phyloP scores from a whole-genome alignment of 2,888 invertebrate genomes.

The Danaus chrysippus region DNA sequence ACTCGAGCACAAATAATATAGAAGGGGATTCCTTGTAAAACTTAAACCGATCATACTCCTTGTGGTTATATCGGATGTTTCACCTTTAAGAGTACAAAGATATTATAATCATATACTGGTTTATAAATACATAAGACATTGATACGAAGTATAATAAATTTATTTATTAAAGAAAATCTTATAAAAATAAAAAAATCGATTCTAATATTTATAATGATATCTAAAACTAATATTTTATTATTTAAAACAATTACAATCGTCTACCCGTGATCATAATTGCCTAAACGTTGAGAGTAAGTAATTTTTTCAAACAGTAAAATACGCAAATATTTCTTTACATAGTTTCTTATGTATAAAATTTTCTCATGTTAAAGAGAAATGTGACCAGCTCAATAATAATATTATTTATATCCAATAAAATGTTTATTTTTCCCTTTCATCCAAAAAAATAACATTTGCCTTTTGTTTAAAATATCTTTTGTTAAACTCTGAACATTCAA shows the following conservation, averaged over 20 bases:
- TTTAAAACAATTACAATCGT: too few relatives aligned
- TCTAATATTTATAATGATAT: too few relatives aligned
- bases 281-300: too few relatives aligned
- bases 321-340: too few relatives aligned
- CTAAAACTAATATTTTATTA: too few relatives aligned
- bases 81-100: background rate
- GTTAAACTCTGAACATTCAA: background rate
- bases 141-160: background rate
- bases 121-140: background rate
- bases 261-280: too few relatives aligned
- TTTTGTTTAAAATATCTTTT: background rate
- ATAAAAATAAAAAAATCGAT: too few relatives aligned
- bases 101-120: background rate
- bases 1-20: slow-evolving; percentile 12
- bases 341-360: too few relatives aligned
- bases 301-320: too few relatives aligned
- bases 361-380: too few relatives aligned
- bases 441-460: background rate
- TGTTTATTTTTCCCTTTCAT: background rate
- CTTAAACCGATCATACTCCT: slow-evolving; percentile 1
- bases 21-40: slow-evolving; percentile 1
- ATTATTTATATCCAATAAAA: too few relatives aligned
- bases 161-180: background rate
- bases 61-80: background rate
- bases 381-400: too few relatives aligned